Base-by-base conservation (phyloP, 1,140 invertebrate species). In the Drosophila serrata region DNA sequence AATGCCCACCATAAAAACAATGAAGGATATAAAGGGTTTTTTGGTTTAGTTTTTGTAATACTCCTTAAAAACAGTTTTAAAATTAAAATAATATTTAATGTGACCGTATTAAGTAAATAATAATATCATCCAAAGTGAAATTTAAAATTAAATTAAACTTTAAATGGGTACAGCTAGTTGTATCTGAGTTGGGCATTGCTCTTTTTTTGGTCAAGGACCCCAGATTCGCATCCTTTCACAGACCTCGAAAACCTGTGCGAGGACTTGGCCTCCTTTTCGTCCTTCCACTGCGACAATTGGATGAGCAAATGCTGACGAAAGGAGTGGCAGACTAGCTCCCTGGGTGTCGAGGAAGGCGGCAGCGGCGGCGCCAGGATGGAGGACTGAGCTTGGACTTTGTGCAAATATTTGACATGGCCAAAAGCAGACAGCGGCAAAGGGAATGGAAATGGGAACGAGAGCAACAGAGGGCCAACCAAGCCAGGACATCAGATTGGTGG, bases 371-470 rank as follows among this genome's bases (percentile, higher is more conserved):
- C 24, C 24, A 58, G 58, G 59, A 56, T 46, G 60, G 27, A 51
- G 35, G 31, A 46, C 24, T 49, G 17, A 59, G 65, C 70, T 73
- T 40, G 81, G 81, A 85, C 81, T 78, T 86, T 86, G 81, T 81
- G 63, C 81, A 85, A 85, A 85, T 85, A 85, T 85, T 85, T 86
- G 81, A 86, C 77, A 85, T 77, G 82, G 77, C 69, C 82, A 75
- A 72, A 79, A 82, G 65, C 68, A 67, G 70, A 72, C 29, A 60
- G 75, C 42, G 37, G 64, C 59, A 35, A 67, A 40, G 45, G 42
- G 37, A 48, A 42, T 27, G 24, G 39, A 29, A 35, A 53, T 35
- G 49, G 31, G 8, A 35, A 53, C 31, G 13, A 19, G 51, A 15
- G 19, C 49, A 53, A 42, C 4, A 42, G 45, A 17, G 27, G 31